Conservation (phyloP, 1,140 invertebrate genomes). For the Lasioglossum baleicum region DNA sequence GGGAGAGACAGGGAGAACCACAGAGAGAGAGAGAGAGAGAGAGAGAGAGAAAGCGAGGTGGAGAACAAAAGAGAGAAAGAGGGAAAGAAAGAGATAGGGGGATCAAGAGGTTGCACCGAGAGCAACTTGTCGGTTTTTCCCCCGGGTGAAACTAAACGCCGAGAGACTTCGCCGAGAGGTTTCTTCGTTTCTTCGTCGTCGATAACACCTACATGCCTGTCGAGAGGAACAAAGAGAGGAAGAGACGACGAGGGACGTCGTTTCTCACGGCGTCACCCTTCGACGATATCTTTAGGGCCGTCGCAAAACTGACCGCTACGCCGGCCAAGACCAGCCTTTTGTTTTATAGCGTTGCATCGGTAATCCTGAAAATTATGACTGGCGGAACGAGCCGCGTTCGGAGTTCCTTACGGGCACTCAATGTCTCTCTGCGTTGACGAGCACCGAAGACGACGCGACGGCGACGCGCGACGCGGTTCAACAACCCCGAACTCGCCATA, state of each 20-base stretch:
- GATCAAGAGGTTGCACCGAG: no score
- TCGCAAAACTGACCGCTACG: conserved; percentile 14
- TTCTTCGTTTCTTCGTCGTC: neutral
- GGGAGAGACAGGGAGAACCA: neutral
- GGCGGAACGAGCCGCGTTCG: conserved; percentile 18
- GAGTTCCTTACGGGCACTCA: conserved; percentile 38
- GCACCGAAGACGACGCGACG: neutral
- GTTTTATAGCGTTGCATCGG: conserved; percentile 47
- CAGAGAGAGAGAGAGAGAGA: no score
- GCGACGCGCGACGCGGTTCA: conserved; percentile 7
- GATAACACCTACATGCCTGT: conserved; percentile 31
- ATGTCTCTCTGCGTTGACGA: conserved; percentile 28
- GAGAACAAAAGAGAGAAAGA: no score
- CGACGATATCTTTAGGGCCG: conserved; percentile 45
- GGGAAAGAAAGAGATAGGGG: no score
- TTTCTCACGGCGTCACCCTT: conserved; percentile 37
- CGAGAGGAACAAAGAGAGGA: conserved; percentile 2
- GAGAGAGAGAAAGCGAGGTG: no score
- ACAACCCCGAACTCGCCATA: conserved; percentile 15
- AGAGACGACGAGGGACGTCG: neutral
- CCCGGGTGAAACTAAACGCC: neutral
- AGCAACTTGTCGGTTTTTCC: neutral
- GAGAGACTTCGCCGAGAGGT: no score
- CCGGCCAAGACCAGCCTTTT: conserved; percentile 16
- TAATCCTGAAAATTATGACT: conserved; percentile 47